Conservation (phyloP, 2,113 vertebrate species). For the Scomber scombrus region DNA sequence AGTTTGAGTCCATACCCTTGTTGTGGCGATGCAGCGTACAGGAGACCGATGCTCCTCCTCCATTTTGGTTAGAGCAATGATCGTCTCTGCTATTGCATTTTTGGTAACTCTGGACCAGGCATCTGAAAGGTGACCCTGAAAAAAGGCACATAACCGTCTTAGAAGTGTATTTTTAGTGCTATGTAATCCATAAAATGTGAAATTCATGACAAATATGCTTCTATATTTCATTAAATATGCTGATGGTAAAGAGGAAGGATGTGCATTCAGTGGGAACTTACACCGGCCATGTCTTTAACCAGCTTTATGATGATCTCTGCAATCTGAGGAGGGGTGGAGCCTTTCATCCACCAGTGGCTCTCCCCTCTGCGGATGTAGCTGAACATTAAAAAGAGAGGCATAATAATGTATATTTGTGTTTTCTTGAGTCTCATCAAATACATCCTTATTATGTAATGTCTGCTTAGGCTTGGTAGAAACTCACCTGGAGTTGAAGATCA, state of each 20-base stretch:
- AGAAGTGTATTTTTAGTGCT: neutral
- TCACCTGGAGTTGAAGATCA: constrained; percentile 99
- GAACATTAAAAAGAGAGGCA: constrained; percentile 18
- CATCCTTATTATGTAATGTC: neutral
- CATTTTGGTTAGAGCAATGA: constrained; percentile 99
- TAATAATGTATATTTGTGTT: neutral
- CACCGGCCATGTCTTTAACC: constrained; percentile 98
- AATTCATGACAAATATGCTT: neutral
- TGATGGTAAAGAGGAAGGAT: neutral
- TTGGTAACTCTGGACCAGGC: constrained; percentile 99
- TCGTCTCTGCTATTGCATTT: constrained; percentile 98
- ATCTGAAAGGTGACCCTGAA: constrained; percentile 96
- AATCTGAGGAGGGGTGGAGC: constrained; percentile 97
- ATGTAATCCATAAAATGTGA: neutral
- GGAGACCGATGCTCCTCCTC: constrained; percentile 98
- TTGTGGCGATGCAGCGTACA: constrained; percentile 96
- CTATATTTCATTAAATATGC: neutral
- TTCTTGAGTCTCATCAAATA: neutral
- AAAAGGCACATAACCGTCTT: neutral
- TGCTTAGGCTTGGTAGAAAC: neutral
- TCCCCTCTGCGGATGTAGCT: constrained; percentile 97
- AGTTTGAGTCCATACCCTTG: constrained; percentile 85
- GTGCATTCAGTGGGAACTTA: constrained; percentile 79
- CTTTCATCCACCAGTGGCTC: constrained; percentile 99
- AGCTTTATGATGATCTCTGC: constrained; percentile 99